Evolutionary conservation across 2,888 invertebrate species (phyloP), one percentile per base, ranked within the genome.

Genomic region (Plebejus anna): DNA sequence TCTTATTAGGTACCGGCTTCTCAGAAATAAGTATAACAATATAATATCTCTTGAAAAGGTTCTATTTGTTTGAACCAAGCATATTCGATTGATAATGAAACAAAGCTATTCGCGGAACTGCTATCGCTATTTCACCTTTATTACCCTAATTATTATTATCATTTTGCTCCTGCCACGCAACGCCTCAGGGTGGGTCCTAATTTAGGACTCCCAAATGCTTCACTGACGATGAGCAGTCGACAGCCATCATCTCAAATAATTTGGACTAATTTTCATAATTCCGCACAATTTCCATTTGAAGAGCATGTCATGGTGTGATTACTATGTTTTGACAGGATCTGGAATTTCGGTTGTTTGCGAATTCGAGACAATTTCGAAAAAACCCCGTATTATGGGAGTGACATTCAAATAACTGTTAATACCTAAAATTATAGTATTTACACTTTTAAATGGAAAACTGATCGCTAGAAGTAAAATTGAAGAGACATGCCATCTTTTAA

Each of bases 221-320:
- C 83, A 80, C 84, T 86, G 88, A 83, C 85, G 88, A 88, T 87
- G 87, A 86, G 87, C 86, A 87, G 86, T 83, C 85, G 83, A 84
- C 85, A 83, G 88, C 87, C 87, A 88, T 88, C 85, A 84, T 85
- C 84, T 82, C 82, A 87, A 90, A 92, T 93, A 94, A 93, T 94
- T 92, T 89, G 88, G 86, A 85, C 88, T 89, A 91, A 93, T 93
- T 94, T 90, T 84, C 87, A 87, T 90, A 92, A 92, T 92, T 92
- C 85, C 81, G 86, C 87, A 88, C 87, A 91, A 91, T 91, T 91
- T 90, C 81, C 85, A 82, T 83, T 84, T 82, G 83, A 90, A 89
- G 88, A 87, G 89, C 91, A 92, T 91, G 90, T 91, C 90, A 79
- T 84, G 87, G 82, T 85, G 6, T 73, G 51, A 73, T 51, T 73